phyloP scores from a whole-genome alignment of 2,888 invertebrate genomes.

The Cyaniris semiargus region DNA sequence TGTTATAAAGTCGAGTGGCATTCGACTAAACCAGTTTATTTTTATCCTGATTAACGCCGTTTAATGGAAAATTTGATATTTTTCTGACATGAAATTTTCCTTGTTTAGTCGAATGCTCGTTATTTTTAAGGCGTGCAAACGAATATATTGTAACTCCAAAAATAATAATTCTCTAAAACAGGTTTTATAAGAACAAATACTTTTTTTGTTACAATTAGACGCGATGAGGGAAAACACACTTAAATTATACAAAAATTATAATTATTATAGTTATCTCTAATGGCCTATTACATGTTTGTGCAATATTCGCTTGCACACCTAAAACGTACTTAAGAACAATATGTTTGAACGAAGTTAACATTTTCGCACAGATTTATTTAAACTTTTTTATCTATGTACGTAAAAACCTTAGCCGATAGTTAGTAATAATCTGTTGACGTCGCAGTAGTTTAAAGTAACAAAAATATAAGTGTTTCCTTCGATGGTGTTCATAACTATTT shows the following conservation, averaged over 20 bases:
- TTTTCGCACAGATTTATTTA: slow-evolving; percentile 25
- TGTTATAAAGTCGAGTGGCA: slow-evolving; percentile 22
- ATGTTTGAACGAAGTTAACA: slow-evolving; percentile 16
- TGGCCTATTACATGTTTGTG: neutral
- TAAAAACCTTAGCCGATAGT: neutral
- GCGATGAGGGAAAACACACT: too few species aligned
- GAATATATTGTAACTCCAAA: neutral
- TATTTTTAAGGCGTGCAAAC: slow-evolving; percentile 2
- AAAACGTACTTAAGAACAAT: slow-evolving; percentile 8
- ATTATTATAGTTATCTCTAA: neutral
- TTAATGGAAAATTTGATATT: neutral
- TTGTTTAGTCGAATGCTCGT: neutral
- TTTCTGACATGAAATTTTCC: neutral
- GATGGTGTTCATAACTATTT: slow-evolving; percentile 43
- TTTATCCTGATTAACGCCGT: neutral
- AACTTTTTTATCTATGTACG: neutral
- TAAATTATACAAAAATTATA: neutral
- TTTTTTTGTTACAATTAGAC: neutral
- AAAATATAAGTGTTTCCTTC: slow-evolving; percentile 33
- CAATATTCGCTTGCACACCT: slow-evolving; percentile 15
- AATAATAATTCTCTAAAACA: too few species aligned
- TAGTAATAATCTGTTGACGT: slow-evolving; percentile 36
- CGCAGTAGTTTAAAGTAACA: slow-evolving; percentile 41
- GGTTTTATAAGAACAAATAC: neutral
- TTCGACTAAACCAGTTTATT: neutral